phyloP scores from a whole-genome alignment of 1,140 invertebrate species.

The Planococcus citri region DNA sequence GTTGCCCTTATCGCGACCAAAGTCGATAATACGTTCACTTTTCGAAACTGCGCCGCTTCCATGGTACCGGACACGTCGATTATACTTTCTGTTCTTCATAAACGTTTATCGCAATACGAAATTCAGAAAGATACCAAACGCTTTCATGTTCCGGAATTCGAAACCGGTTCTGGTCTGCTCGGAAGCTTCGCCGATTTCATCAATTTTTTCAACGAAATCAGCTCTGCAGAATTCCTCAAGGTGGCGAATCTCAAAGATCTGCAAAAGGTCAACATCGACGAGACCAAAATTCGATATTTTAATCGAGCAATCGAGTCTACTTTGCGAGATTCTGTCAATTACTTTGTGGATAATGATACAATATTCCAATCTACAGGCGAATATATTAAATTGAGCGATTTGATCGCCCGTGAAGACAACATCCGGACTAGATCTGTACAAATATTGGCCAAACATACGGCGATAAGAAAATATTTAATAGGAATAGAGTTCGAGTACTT shows the following conservation, averaged over 20 bases:
- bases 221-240: neutral
- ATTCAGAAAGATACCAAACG: neutral
- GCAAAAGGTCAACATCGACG: neutral
- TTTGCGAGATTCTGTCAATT: no score
- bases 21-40: slow-evolving; percentile 23
- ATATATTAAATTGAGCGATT: neutral
- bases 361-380: no score
- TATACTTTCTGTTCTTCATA: neutral
- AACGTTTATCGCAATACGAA: neutral
- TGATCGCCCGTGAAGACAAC: neutral
- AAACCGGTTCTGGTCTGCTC: neutral
- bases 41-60: neutral
- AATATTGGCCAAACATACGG: slow-evolving; percentile 16
- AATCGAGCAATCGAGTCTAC: neutral
- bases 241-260: neutral
- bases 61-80: neutral
- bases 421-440: neutral
- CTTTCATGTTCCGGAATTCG: neutral
- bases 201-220: neutral
- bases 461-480: no score
- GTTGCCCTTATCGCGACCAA: slow-evolving; percentile 26
- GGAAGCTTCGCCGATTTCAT: neutral
- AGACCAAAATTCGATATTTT: neutral
- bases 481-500: no score
- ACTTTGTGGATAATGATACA: no score